These are phyloP conservation scores for Pipistrellus nathusii DNA, from an alignment of 2,797 vertebrate species.

Conservation along the genomic window DNA sequence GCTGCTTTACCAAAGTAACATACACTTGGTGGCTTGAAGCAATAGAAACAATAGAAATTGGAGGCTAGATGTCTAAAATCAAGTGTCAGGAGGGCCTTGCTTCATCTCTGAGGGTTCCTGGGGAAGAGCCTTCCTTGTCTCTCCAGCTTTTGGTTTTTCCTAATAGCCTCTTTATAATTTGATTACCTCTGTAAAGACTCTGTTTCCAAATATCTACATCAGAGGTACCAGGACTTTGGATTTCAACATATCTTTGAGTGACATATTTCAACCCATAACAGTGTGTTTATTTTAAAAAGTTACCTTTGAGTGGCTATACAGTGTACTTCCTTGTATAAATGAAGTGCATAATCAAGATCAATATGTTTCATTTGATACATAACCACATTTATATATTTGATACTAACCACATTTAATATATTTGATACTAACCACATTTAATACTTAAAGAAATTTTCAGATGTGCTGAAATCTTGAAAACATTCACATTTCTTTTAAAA, in stretches of 20 bases:
- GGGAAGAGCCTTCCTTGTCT: not conserved
- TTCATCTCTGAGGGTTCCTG: not conserved
- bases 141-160: no score
- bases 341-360: not conserved
- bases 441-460: not conserved
- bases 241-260: not conserved
- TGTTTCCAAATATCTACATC: not conserved
- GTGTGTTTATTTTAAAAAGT: not conserved
- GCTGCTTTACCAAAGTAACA: not conserved
- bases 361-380: not conserved
- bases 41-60: no score
- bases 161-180: not conserved
- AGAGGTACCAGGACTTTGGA: not conserved
- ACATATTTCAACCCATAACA: not conserved
- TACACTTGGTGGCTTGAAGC: not conserved
- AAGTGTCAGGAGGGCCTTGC: fast-evolving
- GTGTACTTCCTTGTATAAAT: not conserved
- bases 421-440: not conserved
- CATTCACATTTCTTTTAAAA: constrained; percentile 12
- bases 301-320: not conserved
- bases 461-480: not conserved
- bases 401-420: not conserved
- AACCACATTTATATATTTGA: no score
- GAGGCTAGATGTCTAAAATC: not conserved
- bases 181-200: not conserved